phyloP scores from a whole-genome alignment of 1,140 invertebrate species.

The Alviniconcha marisindica region DNA sequence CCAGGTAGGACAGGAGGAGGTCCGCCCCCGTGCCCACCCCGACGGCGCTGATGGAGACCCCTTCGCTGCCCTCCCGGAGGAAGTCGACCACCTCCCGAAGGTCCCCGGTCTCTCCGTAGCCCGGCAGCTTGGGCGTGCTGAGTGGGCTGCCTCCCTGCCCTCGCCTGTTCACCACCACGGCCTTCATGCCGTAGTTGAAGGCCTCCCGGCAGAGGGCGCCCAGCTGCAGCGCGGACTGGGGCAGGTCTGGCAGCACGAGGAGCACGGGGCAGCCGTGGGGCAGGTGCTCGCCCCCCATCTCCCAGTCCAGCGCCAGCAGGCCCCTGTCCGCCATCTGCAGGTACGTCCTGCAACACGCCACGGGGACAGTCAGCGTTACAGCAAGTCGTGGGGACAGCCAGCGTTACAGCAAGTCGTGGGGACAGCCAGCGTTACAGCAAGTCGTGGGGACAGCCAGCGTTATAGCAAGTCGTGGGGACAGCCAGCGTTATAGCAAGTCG shows the following conservation, averaged over 20 bases:
- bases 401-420: no score
- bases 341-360: slow-evolving; percentile 58
- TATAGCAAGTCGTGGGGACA: no score
- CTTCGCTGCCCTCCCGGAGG: slow-evolving; percentile 56
- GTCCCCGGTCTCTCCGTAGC: slow-evolving; percentile 61
- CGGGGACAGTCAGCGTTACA: neutral
- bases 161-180: slow-evolving; percentile 68
- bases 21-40: slow-evolving; percentile 66
- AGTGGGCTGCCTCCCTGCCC: slow-evolving; percentile 63
- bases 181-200: slow-evolving; percentile 59
- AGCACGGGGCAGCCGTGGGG: slow-evolving; percentile 57
- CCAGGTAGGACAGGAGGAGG: slow-evolving; percentile 68
- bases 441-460: no score
- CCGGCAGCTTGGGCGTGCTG: slow-evolving; percentile 64
- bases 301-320: slow-evolving; percentile 71
- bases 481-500: no score
- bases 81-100: slow-evolving; percentile 62
- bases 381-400: no score
- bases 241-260: slow-evolving; percentile 66
- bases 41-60: slow-evolving; percentile 60
- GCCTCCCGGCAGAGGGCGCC: slow-evolving; percentile 52
- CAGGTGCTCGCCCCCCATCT: slow-evolving; percentile 50
- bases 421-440: no score
- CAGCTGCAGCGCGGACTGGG: slow-evolving; percentile 52
- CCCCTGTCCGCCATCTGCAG: slow-evolving; percentile 69